phyloP scores from a whole-genome alignment of 2,797 vertebrate genomes.

The Decapterus maruadsi region DNA sequence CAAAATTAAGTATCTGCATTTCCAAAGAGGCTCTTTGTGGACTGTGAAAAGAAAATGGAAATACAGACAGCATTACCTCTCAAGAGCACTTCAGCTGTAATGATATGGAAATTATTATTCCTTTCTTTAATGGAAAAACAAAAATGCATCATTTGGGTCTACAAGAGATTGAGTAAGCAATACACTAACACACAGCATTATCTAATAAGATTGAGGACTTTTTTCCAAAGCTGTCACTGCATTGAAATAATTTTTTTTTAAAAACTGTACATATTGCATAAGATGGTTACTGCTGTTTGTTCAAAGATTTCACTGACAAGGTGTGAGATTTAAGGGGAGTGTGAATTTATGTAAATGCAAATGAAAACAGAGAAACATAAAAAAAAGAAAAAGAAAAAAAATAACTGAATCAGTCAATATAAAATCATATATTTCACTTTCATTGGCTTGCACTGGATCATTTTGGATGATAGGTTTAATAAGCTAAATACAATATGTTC shows the following conservation, averaged over 20 bases:
- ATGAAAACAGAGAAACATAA: background rate
- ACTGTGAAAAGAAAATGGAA: slow-evolving; percentile 5
- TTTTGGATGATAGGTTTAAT: background rate
- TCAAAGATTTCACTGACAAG: background rate
- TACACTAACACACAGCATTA: background rate
- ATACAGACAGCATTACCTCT: background rate
- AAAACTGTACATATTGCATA: background rate
- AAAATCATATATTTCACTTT: background rate
- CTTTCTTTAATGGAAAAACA: too few species aligned
- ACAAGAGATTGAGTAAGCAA: background rate
- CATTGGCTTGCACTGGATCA: background rate
- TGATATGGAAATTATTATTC: background rate
- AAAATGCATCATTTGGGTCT: background rate
- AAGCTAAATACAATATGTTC: background rate
- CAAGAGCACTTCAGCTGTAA: background rate
- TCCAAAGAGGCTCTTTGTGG: slow-evolving; percentile 20
- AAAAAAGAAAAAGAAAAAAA: too few species aligned
- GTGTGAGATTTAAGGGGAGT: slow-evolving; percentile 16
- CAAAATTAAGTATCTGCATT: slow-evolving; percentile 55
- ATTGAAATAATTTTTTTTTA: background rate
- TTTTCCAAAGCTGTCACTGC: background rate
- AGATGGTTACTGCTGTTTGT: background rate
- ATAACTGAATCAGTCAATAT: too few species aligned
- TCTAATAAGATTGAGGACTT: background rate
- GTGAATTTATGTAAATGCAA: slow-evolving; percentile 9